Evolutionary conservation across 2,888 invertebrate species (phyloP).

Genomic region (Meliscaeva auricollis): DNA sequence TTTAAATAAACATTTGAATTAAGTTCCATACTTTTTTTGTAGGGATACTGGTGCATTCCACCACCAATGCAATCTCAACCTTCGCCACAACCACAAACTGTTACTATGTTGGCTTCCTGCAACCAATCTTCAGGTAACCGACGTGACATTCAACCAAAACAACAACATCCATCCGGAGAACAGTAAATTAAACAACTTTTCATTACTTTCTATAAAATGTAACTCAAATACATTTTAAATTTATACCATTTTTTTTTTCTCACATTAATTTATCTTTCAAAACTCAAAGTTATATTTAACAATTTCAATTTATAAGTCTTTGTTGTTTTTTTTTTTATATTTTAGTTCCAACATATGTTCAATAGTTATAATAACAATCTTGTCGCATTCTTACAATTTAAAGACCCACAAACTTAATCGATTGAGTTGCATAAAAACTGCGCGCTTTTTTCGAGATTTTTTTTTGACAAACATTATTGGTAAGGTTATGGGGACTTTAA

Average conservation of each 20-base stretch:
- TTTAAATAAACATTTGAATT: too few species aligned
- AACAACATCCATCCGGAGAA: slow-evolving; percentile 47
- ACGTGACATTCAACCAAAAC: slow-evolving; percentile 52
- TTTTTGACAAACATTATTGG: too few species aligned
- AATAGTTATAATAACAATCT: neutral
- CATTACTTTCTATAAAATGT: slow-evolving; percentile 42
- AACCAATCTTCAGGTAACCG: slow-evolving; percentile 55
- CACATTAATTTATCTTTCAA: slow-evolving; percentile 18
- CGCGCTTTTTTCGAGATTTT: neutral
- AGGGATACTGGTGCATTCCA: slow-evolving; percentile 77
- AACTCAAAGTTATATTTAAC: slow-evolving; percentile 16
- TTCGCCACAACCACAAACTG: slow-evolving; percentile 51
- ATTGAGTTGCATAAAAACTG: too few species aligned
- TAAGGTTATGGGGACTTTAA: slow-evolving; percentile 1
- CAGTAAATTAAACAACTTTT: slow-evolving; percentile 45
- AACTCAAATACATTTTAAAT: slow-evolving; percentile 48
- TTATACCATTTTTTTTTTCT: slow-evolving; percentile 22
- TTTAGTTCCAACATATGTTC: slow-evolving; percentile 1
- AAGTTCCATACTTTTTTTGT: too few species aligned
- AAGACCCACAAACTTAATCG: neutral
- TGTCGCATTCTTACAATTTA: neutral
- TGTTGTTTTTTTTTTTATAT: slow-evolving; percentile 2
- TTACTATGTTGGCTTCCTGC: slow-evolving; percentile 38
- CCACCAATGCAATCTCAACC: slow-evolving; percentile 67
- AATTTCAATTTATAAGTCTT: slow-evolving; percentile 17